Percentiles rank a stretch among this genome's conserved stretches.
These are phyloP conservation scores for Kradibia gibbosae DNA, from an alignment of 1,140 invertebrate species.

Conservation along the genomic window DNA sequence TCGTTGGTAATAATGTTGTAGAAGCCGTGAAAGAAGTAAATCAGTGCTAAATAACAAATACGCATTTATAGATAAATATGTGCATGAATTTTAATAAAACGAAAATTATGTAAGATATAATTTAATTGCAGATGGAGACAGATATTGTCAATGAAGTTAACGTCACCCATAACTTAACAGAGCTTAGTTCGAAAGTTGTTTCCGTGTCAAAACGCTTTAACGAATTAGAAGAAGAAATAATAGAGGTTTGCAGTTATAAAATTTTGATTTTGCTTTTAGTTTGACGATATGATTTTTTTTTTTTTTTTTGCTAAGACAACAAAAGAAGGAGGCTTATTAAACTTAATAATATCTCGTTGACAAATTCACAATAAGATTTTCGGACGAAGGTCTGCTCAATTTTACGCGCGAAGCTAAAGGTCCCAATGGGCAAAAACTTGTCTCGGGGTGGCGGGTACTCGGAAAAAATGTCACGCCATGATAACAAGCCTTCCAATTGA, in stretches of 20 bases:
- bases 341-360: too few relatives aligned
- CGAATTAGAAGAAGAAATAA: constrained; percentile 59
- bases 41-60: too few relatives aligned
- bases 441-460: neutral
- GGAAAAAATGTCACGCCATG: neutral
- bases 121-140: constrained; percentile 57
- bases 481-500: too few relatives aligned
- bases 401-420: too few relatives aligned
- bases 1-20: constrained; percentile 56
- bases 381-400: too few relatives aligned
- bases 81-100: neutral
- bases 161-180: constrained; percentile 63
- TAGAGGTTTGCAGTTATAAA: constrained; percentile 57
- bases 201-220: constrained; percentile 55
- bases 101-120: neutral
- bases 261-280: neutral
- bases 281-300: too few relatives aligned
- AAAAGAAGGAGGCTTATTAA: too few relatives aligned
- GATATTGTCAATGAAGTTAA: constrained; percentile 62
- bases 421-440: too few relatives aligned
- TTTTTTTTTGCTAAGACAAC: too few relatives aligned
- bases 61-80: constrained; percentile 8
- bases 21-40: constrained; percentile 62
- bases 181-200: constrained; percentile 55
- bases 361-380: too few relatives aligned